Base-by-base conservation (phyloP, 2,797 vertebrate genomes). In the Masticophis lateralis region DNA sequence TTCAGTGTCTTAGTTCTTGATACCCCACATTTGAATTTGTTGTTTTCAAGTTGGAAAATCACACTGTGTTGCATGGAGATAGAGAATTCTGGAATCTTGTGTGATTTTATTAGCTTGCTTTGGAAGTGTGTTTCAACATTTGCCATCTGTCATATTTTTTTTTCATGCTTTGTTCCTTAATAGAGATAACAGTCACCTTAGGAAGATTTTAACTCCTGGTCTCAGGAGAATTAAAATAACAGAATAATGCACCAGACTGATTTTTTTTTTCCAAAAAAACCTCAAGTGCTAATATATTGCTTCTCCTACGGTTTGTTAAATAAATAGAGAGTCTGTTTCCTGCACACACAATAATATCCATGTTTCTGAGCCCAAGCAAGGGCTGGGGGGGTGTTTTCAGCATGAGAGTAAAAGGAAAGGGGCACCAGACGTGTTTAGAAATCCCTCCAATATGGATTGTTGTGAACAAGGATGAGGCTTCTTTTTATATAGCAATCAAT, bases 401-500 rank as follows among this genome's bases (percentile, higher is more conserved):
- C 0, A 0, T 22, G 69, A 9, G 20, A 1, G 20, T 47, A 43
- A 83, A 47, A 22, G 9, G 20, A 43, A 43, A 43, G 16, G 43
- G 1, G 37, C 20, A 25, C 1, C 18, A 11, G 74, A 22, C 8
- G 0, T 47, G 20, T 22, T 83, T 47, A 83, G 10, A 25, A 83
- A 83, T 83, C 4, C 2, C 4, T 47, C 20, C 20, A 47, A 47
- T 83, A 83, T 47, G 74, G 32, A 74, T 74, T 37, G 7, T 74
- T 74, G 69, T n/a, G 10, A 18, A 74, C 11, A 51, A 56, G 13
- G 60, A 37, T 16, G 1, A 28, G 61, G 56, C 20, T 32, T 1
- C 56, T 51, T 60, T 88, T 37, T 61, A 53, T 83, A 86, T 16
- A 63, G 88, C 89, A 10, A 93, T 90, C 89, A 32, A 93, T 90